A percentile compares a stretch with the other conserved stretches of the same genome.
phyloP scores from a whole-genome alignment of 2,888 invertebrate species.

The Heteropelma amictum region DNA sequence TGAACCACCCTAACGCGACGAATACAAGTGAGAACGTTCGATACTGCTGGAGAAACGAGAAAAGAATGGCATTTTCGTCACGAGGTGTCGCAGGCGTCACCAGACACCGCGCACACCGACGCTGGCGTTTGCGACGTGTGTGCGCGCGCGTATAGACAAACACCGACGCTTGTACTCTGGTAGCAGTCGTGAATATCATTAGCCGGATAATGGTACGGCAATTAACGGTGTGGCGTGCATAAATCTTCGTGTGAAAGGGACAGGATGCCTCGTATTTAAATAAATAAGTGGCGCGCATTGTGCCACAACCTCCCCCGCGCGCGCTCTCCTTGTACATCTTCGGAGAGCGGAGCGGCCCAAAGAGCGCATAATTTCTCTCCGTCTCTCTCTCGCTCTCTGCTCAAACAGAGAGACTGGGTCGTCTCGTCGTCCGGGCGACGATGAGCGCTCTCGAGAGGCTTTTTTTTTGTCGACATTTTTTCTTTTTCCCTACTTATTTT shows the following conservation, averaged over 20 bases:
- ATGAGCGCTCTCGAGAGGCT: too few species aligned
- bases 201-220: constrained; percentile 76
- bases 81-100: constrained; percentile 39
- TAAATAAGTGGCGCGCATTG: constrained; percentile 77
- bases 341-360: not conserved
- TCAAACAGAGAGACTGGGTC: too few species aligned
- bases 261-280: constrained; percentile 77
- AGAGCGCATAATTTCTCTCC: not conserved
- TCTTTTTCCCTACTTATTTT: constrained; percentile 1
- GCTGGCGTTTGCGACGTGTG: too few species aligned
- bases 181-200: constrained; percentile 73
- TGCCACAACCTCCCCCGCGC: constrained; percentile 49
- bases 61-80: constrained; percentile 49
- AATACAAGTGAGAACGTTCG: too few species aligned
- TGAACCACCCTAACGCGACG: too few species aligned
- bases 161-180: not conserved
- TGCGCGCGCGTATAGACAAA: constrained; percentile 8
- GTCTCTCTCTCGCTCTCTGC: not conserved
- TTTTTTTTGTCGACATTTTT: constrained; percentile 1
- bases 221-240: constrained; percentile 77
- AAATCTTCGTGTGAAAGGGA: constrained; percentile 77
- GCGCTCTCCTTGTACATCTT: not conserved
- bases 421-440: too few species aligned
- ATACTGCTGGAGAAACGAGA: not conserved
- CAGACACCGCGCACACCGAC: constrained; percentile 43